Conservation (phyloP, 2,888 invertebrate species). For the Anagyrus pseudococci region DNA sequence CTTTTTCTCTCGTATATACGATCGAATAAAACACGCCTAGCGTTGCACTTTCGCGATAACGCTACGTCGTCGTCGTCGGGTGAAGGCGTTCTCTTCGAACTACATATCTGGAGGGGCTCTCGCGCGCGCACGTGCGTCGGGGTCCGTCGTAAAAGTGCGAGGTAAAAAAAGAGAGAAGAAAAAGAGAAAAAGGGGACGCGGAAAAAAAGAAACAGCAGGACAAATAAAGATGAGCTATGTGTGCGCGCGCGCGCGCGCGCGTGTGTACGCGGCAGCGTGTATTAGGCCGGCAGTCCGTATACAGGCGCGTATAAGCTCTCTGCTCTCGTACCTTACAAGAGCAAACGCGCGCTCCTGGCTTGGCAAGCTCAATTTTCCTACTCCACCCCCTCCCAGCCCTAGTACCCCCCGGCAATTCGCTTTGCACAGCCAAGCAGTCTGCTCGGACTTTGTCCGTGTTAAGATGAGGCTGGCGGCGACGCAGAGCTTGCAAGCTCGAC, state of each 20-base stretch:
- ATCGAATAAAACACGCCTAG: conserved; percentile 30
- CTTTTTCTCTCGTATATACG: conserved; percentile 15
- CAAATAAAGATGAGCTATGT: not conserved
- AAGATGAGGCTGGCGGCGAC: conserved; percentile 13
- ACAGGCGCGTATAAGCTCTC: no score
- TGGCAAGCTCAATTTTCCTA: conserved; percentile 30
- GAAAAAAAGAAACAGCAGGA: not conserved
- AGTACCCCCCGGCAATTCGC: conserved; percentile 26
- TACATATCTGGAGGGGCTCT: conserved; percentile 13
- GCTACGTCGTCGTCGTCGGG: not conserved
- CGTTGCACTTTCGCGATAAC: conserved; percentile 32
- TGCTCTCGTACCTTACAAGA: not conserved
- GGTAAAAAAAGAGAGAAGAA: conserved; percentile 1
- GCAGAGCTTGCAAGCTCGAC: conserved; percentile 15
- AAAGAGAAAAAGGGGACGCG: not conserved
- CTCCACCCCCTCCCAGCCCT: no score
- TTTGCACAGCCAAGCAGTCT: conserved; percentile 11
- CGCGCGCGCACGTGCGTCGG: conserved; percentile 8
- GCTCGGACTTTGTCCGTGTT: conserved; percentile 34
- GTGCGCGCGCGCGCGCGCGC: not conserved
- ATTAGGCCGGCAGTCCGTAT: no score
- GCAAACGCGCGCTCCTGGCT: not conserved
- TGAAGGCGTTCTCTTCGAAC: no score
- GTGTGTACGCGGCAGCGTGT: not conserved
- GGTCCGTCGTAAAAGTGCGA: not conserved